Percentiles rank a stretch among this genome's conserved stretches.
Evolutionary conservation across 1,140 invertebrate species (phyloP).

Genomic region (Caenorhabditis remanei): DNA sequence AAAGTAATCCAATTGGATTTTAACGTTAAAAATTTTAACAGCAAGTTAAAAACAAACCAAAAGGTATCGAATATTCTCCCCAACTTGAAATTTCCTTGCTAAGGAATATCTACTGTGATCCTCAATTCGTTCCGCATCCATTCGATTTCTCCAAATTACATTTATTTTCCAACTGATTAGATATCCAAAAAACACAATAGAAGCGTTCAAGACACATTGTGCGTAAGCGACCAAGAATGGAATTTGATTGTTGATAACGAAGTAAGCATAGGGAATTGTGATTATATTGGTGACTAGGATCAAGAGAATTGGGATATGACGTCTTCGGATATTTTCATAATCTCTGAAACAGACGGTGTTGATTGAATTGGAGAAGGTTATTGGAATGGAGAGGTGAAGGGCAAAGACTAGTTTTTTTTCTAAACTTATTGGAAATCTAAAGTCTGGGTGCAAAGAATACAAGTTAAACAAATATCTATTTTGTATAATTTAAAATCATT

Average conservation of each 20-base stretch:
- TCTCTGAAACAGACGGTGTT: neutral
- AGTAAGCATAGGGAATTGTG: slow-evolving; percentile 37
- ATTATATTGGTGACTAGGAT: slow-evolving; percentile 14
- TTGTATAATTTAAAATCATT: no score
- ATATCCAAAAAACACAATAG: slow-evolving; percentile 7
- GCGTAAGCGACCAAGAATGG: slow-evolving; percentile 8
- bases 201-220: slow-evolving; percentile 25
- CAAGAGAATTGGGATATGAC: slow-evolving; percentile 25
- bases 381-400: neutral
- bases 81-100: slow-evolving; percentile 28
- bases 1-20: neutral
- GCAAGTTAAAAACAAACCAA: neutral
- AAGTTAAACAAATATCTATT: no score
- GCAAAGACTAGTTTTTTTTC: neutral
- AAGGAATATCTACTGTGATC: neutral
- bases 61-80: slow-evolving; percentile 5
- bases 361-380: neutral
- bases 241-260: slow-evolving; percentile 26
- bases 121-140: neutral
- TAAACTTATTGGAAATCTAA: no score
- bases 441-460: no score
- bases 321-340: neutral
- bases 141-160: neutral
- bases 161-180: neutral
- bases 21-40: no score